Percentiles rank a stretch among this genome's conserved stretches.
These are phyloP conservation scores for Philotrypesis tridentata DNA, from an alignment of 1,140 invertebrate species.

Conservation along the genomic window DNA sequence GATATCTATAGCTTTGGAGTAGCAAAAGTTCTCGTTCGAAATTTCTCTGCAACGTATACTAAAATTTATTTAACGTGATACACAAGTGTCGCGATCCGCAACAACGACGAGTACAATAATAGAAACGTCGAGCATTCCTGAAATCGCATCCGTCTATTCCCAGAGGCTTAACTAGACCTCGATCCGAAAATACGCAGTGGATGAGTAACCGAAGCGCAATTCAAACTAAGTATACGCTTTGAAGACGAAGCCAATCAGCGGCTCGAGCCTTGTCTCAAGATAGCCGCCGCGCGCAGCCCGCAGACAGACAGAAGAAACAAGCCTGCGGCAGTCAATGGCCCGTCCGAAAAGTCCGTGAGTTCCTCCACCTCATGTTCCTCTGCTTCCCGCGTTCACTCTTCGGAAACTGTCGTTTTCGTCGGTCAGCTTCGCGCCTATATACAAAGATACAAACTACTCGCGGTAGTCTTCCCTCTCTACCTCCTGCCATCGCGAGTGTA, in stretches of 20 bases:
- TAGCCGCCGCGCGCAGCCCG: background rate
- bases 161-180: too few species aligned
- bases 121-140: too few species aligned
- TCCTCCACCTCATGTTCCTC: conserved; percentile 59
- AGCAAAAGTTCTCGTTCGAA: too few species aligned
- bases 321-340: background rate
- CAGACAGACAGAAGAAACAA: background rate
- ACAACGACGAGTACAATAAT: too few species aligned
- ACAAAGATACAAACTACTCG: too few species aligned
- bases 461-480: background rate
- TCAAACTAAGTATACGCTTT: background rate
- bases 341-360: background rate
- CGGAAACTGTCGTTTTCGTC: conserved; percentile 68
- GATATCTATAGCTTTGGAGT: too few species aligned
- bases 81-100: too few species aligned
- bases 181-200: background rate
- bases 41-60: too few species aligned
- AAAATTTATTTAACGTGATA: too few species aligned
- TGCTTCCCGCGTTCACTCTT: conserved; percentile 64
- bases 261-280: background rate
- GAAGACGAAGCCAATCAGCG: background rate
- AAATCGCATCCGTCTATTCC: too few species aligned
- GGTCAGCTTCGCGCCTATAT: conserved; percentile 26
- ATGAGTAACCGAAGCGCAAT: too few species aligned
- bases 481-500: too few species aligned